Evolutionary conservation across 2,797 vertebrate species (phyloP).

Genomic region (Diglossa cyanea): DNA sequence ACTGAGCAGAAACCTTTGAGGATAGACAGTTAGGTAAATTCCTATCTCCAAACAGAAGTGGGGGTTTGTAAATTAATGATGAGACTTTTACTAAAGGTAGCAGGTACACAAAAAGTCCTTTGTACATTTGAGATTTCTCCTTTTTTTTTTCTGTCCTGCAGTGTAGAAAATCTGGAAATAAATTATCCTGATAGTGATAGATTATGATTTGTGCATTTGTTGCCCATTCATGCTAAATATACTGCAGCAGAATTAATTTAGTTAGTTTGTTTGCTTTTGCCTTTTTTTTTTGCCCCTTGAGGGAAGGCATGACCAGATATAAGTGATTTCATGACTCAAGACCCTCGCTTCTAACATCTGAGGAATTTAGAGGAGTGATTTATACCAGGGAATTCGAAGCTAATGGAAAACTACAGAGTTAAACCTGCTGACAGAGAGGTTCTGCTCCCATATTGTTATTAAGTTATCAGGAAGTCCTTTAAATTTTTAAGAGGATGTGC

Average conservation of each 20-base stretch:
- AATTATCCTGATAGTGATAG: neutral
- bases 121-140: neutral
- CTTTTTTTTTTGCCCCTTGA: fast-evolving
- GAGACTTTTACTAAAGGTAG: neutral
- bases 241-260: constrained; percentile 22
- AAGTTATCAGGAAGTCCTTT: constrained; percentile 29
- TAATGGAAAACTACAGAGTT: neutral
- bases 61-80: neutral
- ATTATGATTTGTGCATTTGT: neutral
- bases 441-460: constrained; percentile 24
- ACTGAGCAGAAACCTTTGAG: neutral
- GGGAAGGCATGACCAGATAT: neutral
- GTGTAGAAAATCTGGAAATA: neutral
- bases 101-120: neutral
- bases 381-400: neutral
- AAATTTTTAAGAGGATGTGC: constrained; percentile 41
- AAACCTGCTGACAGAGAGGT: neutral
- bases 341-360: neutral
- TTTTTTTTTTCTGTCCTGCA: neutral
- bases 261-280: neutral
- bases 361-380: neutral
- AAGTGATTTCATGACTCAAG: neutral
- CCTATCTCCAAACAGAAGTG: neutral
- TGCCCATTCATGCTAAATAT: constrained; percentile 9
- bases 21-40: neutral